A percentile compares a stretch with the other conserved stretches of the same genome.
Conservation (phyloP, 2,888 invertebrate species). For the Drosophila barbarae region DNA sequence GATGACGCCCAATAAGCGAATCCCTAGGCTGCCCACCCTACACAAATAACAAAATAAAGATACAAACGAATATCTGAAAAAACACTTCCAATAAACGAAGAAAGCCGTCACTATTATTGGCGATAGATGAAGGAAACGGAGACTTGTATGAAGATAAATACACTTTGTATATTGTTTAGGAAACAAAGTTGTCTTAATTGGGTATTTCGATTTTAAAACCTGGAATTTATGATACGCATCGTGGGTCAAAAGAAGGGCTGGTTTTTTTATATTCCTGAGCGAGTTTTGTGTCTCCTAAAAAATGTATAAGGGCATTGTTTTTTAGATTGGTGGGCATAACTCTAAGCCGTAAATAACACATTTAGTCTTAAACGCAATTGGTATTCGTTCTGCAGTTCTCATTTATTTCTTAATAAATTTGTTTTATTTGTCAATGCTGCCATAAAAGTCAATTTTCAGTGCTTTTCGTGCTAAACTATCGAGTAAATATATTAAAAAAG, state of each 20-base stretch:
- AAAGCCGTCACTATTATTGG: neutral
- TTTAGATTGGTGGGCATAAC: neutral
- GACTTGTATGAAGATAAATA: constrained; percentile 1
- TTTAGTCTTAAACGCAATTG: neutral
- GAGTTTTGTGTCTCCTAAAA: neutral
- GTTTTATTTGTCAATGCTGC: neutral
- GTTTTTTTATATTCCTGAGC: neutral
- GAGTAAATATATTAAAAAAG: neutral
- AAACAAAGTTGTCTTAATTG: neutral
- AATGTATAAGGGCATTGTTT: neutral
- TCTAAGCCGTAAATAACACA: neutral
- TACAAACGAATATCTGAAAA: constrained; percentile 15
- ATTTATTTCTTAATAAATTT: neutral
- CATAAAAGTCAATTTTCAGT: neutral
- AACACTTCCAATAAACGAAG: constrained; percentile 57
- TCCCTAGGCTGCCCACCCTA: constrained; percentile 39
- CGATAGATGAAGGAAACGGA: neutral
- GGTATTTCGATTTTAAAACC: neutral
- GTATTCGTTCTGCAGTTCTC: neutral
- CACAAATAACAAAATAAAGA: constrained; percentile 20
- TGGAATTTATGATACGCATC: neutral
- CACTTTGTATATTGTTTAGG: neutral
- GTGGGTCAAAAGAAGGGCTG: neutral
- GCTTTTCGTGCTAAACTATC: neutral
- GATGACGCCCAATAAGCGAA: constrained; percentile 43